Evolutionary conservation across 2,888 invertebrate species (phyloP).

Genomic region (Morpho achilles): DNA sequence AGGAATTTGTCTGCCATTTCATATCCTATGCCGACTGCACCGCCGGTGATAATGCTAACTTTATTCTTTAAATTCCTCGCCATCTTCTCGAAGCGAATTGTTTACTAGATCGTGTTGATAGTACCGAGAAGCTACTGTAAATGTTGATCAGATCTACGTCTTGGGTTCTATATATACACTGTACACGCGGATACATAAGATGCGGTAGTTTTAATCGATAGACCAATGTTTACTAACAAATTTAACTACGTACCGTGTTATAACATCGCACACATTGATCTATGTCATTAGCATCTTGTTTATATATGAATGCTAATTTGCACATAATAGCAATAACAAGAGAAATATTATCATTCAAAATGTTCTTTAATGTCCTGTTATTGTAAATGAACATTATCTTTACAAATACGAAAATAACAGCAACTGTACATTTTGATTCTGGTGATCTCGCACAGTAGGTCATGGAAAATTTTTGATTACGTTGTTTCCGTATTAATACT

Average conservation of each 20-base stretch:
- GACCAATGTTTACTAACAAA: constrained; percentile 7
- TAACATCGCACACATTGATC: too few relatives aligned
- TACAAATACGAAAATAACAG: too few relatives aligned
- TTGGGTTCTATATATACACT: constrained; percentile 5
- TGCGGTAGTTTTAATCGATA: constrained; percentile 4
- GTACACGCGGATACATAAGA: constrained; percentile 2
- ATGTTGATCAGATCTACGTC: background rate
- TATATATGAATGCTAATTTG: background rate
- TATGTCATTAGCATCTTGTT: background rate
- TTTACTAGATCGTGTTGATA: too few relatives aligned
- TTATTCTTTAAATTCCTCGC: constrained; percentile 29
- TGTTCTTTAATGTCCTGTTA: too few relatives aligned
- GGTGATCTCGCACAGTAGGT: too few relatives aligned
- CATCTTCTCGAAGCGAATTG: constrained; percentile 17
- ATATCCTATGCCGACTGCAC: constrained; percentile 73
- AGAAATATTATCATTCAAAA: too few relatives aligned
- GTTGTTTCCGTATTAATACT: too few relatives aligned
- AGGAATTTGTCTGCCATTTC: constrained; percentile 63
- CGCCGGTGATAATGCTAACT: constrained; percentile 67
- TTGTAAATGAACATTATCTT: too few relatives aligned
- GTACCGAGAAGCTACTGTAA: too few relatives aligned
- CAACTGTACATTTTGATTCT: too few relatives aligned
- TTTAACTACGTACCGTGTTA: background rate
- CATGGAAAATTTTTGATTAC: too few relatives aligned
- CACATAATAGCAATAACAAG: background rate